Conservation (phyloP, 2,888 invertebrate species). For the Agriopis aurantiaria region DNA sequence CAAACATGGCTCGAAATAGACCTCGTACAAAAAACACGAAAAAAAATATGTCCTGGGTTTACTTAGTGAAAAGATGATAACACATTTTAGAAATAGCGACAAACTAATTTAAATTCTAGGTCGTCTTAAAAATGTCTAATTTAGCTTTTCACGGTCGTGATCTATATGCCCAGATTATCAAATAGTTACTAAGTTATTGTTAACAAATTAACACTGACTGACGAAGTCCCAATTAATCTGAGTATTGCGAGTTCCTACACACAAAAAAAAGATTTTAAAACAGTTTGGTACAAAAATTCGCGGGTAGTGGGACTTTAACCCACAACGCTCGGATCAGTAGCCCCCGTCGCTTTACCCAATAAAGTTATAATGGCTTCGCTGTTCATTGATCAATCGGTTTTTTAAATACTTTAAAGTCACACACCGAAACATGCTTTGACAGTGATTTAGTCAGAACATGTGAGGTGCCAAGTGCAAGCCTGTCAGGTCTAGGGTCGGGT, state of each 20-base stretch:
- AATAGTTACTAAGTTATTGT: too few relatives aligned
- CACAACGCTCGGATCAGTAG: background rate
- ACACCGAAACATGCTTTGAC: too few relatives aligned
- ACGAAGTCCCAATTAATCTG: background rate
- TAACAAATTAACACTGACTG: background rate
- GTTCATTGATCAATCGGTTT: too few relatives aligned
- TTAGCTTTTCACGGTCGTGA: background rate
- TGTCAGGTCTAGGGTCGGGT: constrained; percentile 51
- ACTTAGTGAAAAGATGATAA: too few relatives aligned
- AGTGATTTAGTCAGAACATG: constrained; percentile 11
- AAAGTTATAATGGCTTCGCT: too few relatives aligned
- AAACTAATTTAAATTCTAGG: too few relatives aligned
- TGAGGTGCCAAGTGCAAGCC: constrained; percentile 31
- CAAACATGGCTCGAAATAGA: background rate
- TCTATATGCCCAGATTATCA: too few relatives aligned
- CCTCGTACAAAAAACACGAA: too few relatives aligned
- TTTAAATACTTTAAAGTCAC: background rate
- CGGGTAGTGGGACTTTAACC: background rate
- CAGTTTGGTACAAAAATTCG: background rate
- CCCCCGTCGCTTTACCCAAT: too few relatives aligned
- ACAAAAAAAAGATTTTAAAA: too few relatives aligned
- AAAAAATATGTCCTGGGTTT: background rate
- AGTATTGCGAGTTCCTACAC: background rate
- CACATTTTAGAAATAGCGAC: too few relatives aligned
- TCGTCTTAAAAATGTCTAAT: background rate